Evolutionary conservation across 2,888 invertebrate species (phyloP).

Genomic region (Iphiclides podalirius): DNA sequence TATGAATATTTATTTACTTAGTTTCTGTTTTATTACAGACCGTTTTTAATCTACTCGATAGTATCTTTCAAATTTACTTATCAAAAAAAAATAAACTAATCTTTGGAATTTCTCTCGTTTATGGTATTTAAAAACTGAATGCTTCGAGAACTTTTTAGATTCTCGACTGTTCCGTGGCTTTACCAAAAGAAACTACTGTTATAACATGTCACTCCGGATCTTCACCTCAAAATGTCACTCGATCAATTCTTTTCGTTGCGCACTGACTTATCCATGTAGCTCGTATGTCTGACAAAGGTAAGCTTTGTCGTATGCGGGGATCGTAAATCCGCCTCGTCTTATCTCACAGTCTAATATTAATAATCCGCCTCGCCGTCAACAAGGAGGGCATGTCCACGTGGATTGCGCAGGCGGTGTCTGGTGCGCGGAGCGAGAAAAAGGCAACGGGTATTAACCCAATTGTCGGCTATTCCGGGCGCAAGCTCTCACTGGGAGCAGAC

Average conservation of each 20-base stretch:
- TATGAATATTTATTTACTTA: too few species aligned
- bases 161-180: too few species aligned
- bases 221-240: background rate
- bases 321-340: background rate
- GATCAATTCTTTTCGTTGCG: background rate
- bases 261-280: background rate
- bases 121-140: too few species aligned
- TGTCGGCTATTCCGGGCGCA: conserved; percentile 51
- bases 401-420: conserved; percentile 25
- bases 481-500: conserved; percentile 33
- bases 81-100: too few species aligned
- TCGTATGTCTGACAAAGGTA: background rate
- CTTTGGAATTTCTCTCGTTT: too few species aligned
- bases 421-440: conserved; percentile 45
- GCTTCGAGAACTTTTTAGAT: too few species aligned
- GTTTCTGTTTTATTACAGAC: too few species aligned
- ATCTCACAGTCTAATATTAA: background rate
- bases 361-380: background rate
- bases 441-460: conserved; percentile 57
- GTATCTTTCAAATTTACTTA: too few species aligned
- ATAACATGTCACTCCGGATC: too few species aligned
- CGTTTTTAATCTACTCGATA: too few species aligned
- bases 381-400: background rate
- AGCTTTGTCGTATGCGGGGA: background rate
- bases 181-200: too few species aligned